Evolutionary conservation across 2,888 invertebrate genomes (phyloP), one percentile per base, ranked within the genome.

Genomic region (Petrolisthes cinctipes): DNA sequence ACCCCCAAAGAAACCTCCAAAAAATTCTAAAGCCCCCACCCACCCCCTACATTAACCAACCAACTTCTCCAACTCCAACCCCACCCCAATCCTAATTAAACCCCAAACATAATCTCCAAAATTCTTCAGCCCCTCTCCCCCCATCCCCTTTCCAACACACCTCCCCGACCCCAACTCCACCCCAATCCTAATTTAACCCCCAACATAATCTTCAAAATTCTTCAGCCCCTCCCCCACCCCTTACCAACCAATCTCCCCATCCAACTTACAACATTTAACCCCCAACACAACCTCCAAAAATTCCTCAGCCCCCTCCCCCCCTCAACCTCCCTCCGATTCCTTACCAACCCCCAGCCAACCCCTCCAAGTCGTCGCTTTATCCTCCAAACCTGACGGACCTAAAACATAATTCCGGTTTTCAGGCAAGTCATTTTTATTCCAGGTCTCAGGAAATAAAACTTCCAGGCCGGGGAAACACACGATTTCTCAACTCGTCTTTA

Each of bases 401-500:
- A 85, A 89, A 83, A 86, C 83, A 89, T 89, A 89, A 86, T 86
- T 89, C 89, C 89, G 86, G 83, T 83, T 82, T 84, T 89, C 89
- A 89, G 89, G 86, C 89, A 86, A 89, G 89, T 84, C 89, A 89
- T 89, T 89, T 89, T 89, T 89, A 89, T 81, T 82, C 86, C 53
- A 83, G 80, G 86, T 75, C 83, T 86, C 89, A 86, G 89, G 89
- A 89, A 89, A 89, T 89, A 89, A 89, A 89, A 89, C 86, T 89
- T 89, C 89, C 83, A 73, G 61, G 56, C 76, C 54, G 86, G 81
- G 89, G 89, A 89, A 89, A 89, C 89, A 86, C 71, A 83, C 83
- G 79, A 86, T 86, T 86, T 86, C 86, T 86, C 86, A 86, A 86
- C 83, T 86, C 86, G 86, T 86, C 86, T 86, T 71, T 79, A 57